These are phyloP conservation scores for Neomonachus schauinslandi DNA, from an alignment of 2,113 vertebrate genomes.

Conservation along the genomic window DNA sequence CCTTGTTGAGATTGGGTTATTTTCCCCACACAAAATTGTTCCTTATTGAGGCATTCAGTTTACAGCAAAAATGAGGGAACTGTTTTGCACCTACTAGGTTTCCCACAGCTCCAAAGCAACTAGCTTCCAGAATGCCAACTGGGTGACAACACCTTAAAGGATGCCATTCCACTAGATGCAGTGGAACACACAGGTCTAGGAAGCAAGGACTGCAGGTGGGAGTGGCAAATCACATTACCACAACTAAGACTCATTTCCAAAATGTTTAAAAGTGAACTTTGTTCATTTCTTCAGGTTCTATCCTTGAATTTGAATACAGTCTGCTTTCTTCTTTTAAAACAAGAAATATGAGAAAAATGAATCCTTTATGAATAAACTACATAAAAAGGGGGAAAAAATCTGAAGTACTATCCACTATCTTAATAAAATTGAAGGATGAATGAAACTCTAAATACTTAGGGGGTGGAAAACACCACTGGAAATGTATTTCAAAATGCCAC, in stretches of 20 bases:
- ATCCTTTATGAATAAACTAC: conserved; percentile 36
- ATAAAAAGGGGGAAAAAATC: background rate
- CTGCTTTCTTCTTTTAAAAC: conserved; percentile 18
- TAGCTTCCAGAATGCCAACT: background rate
- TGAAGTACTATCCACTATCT: background rate
- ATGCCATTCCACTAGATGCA: background rate
- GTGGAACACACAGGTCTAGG: background rate
- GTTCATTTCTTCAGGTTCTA: conserved; percentile 3
- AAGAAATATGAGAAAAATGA: conserved; percentile 19
- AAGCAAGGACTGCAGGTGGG: background rate
- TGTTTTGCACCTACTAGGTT: background rate
- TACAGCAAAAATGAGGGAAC: background rate
- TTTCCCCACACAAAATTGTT: background rate
- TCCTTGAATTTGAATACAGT: background rate
- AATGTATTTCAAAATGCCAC: conserved; percentile 45
- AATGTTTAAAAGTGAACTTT: conserved; percentile 31
- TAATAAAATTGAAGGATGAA: background rate
- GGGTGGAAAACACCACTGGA: background rate
- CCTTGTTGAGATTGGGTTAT: background rate
- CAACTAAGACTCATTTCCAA: background rate
- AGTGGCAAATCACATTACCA: background rate
- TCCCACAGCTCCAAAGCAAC: background rate
- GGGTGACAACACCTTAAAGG: background rate
- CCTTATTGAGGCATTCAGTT: background rate
- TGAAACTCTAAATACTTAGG: conserved; percentile 21